A percentile compares a stretch with the other conserved stretches of the same genome.
These are phyloP conservation scores for Stylophora pistillata DNA, from an alignment of 64 coral and sea anemone species.

Conservation along the genomic window DNA sequence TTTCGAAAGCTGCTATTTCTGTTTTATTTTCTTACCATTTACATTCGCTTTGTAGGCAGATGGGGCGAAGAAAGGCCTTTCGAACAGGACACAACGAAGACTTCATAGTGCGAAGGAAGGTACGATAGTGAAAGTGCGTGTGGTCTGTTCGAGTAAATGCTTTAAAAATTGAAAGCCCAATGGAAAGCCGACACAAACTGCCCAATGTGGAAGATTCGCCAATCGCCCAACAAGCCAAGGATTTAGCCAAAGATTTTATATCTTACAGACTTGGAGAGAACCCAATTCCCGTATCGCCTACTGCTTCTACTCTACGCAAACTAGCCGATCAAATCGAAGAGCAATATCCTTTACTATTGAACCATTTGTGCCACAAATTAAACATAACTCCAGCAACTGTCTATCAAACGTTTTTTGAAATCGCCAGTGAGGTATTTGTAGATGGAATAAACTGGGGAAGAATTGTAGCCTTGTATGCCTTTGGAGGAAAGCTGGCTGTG, in stretches of 20 bases:
- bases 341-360: conserved; percentile 80
- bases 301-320: conserved; percentile 89
- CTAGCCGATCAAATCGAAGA: conserved; percentile 97
- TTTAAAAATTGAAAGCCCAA: conserved; percentile 59
- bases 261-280: conserved; percentile 87
- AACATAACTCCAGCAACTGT: conserved; percentile 85
- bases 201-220: conserved; percentile 47
- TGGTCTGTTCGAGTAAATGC: conserved; percentile 42
- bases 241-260: conserved; percentile 94
- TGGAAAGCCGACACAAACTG: conserved; percentile 76
- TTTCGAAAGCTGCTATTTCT: background rate
- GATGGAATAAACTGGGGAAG: conserved; percentile 99
- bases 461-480: conserved; percentile 95
- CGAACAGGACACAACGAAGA: background rate
- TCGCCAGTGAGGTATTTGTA: conserved; percentile 91
- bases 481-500: conserved; percentile 90
- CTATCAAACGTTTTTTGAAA: conserved; percentile 88
- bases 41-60: conserved; percentile 11
- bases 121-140: background rate
- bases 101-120: background rate
- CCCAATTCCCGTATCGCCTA: conserved; percentile 66
- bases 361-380: conserved; percentile 90
- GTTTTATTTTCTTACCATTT: conserved; percentile 26
- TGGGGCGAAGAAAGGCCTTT: conserved; percentile 16
- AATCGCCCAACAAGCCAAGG: conserved; percentile 57